Percentiles rank a stretch among this genome's conserved stretches.
Conservation (phyloP, 1,140 invertebrate genomes). For the Pinna nobilis region DNA sequence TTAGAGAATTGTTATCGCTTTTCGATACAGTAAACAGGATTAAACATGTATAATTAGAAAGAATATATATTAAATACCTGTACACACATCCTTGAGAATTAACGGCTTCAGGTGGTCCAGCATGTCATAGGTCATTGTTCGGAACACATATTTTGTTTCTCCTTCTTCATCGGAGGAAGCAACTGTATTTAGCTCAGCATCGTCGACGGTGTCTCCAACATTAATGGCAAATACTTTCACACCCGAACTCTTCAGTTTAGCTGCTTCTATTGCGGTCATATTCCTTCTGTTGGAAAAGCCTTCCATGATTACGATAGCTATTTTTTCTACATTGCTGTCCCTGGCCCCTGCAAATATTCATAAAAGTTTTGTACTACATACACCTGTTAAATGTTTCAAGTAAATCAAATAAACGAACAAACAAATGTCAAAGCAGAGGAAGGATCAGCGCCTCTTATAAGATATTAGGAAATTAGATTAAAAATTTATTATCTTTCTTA, state of each 20-base stretch:
- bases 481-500: too few relatives aligned
- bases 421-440: not conserved
- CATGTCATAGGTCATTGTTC: conserved; percentile 46
- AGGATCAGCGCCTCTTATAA: not conserved
- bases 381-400: too few relatives aligned
- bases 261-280: conserved; percentile 19
- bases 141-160: conserved; percentile 49
- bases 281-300: conserved; percentile 29
- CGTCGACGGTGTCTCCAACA: conserved; percentile 41
- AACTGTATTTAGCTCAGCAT: conserved; percentile 46
- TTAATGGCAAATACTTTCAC: conserved; percentile 59
- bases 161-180: conserved; percentile 50
- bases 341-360: too few relatives aligned
- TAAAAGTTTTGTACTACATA: too few relatives aligned
- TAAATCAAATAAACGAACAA: not conserved
- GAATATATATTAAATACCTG: conserved; percentile 23
- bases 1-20: too few relatives aligned
- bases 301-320: conserved; percentile 53
- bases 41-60: too few relatives aligned
- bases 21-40: too few relatives aligned
- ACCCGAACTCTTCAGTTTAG: conserved; percentile 18
- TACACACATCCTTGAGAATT: conserved; percentile 44
- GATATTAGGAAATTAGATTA: too few relatives aligned
- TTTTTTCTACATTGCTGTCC: conserved; percentile 44
- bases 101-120: conserved; percentile 42